Base-by-base conservation (phyloP, 92 coral and sea anemone species). In the Micromussa lordhowensis region DNA sequence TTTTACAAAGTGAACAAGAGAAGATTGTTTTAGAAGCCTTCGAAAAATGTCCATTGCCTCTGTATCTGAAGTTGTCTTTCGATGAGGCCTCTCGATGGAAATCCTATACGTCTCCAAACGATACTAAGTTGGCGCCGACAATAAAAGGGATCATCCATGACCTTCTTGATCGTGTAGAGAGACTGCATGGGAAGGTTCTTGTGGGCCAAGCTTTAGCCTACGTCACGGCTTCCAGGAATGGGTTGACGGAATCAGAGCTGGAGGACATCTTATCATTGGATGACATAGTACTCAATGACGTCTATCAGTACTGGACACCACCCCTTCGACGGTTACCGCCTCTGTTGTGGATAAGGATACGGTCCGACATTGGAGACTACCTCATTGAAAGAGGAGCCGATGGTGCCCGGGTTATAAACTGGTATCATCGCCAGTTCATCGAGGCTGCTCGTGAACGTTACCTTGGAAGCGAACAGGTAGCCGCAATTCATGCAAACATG, bases 241-340 rank as follows among this genome's bases (percentile, higher is more conserved):
- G 99, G n/a, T 89, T 98, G 63, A 94, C 99, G 0, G 98, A 98
- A 85, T 77, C 94, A 19, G 99, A 98, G 92, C 87, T 96, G 5
- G 99, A 97, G 86, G 99, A 97, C 87, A 89, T 97, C 51, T 94
- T 97, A 55, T 97, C 99, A 13, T 87, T 97, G 75, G 99, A 97
- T 80, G 99, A 97, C 83, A 90, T 92, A 9, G 99, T 97, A 14
- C 89, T 97, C 12, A 97, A 97, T 80, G 99, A 97, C 84, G 99
- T 97, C 29, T 97, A 97, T 73, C 99, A 97, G 74, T 97, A 97
- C 93, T 97, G 99, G 99, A 97, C 99, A 2, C 99, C 99, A 34
- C 99, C 99, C 7, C 90, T 96, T 28, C 89, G 99, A 80, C 92
- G 99, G 29, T 85, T 97, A 24, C 98, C 99, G 29, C 99, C 99